Conservation (phyloP, 2,113 vertebrate species). For the Myiopsitta monachus region DNA sequence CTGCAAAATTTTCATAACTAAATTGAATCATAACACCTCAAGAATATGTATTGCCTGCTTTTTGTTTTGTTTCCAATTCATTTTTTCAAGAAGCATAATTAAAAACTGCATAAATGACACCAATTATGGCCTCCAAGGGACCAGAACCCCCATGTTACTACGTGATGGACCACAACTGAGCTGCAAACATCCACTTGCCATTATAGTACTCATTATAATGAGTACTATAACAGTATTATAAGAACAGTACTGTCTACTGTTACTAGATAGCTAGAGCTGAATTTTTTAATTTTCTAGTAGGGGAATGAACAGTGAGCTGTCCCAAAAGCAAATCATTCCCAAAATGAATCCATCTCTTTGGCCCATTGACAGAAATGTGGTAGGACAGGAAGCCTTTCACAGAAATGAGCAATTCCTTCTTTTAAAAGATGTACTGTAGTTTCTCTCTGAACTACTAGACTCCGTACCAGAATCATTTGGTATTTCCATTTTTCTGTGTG, state of each 20-base stretch:
- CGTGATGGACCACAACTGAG: constrained; percentile 91
- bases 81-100: constrained; percentile 96
- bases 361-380: background rate
- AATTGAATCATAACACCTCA: background rate
- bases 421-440: background rate
- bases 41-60: background rate
- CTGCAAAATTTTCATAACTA: background rate
- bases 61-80: constrained; percentile 89
- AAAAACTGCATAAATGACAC: constrained; percentile 94
- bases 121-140: constrained; percentile 88
- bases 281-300: background rate
- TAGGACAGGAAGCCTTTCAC: background rate
- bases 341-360: background rate
- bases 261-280: background rate
- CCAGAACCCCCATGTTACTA: constrained; percentile 86
- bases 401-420: background rate
- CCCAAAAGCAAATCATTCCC: background rate
- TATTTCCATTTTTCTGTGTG: background rate
- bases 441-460: background rate
- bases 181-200: constrained; percentile 94
- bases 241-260: background rate
- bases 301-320: background rate
- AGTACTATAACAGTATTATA: background rate
- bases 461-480: background rate
- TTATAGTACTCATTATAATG: constrained; percentile 89